Conservation (phyloP, 2,797 vertebrate species). For the Urosaurus nigricauda region DNA sequence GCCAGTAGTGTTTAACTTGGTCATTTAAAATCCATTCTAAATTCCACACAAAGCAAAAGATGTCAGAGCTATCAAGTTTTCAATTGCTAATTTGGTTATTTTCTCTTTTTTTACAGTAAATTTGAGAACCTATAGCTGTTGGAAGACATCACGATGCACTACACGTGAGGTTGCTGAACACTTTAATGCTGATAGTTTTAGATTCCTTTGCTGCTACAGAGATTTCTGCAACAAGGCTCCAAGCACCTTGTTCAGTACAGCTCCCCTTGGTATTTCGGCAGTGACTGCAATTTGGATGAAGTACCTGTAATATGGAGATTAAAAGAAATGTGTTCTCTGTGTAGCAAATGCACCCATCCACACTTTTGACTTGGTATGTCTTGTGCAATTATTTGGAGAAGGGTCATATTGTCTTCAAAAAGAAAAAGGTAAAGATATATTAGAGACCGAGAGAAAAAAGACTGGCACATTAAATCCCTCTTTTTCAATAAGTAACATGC, state of each 20-base stretch:
- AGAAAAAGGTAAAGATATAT: neutral
- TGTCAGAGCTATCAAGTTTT: neutral
- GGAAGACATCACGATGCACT: constrained; percentile 26
- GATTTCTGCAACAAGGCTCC: constrained; percentile 40
- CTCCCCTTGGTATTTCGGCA: constrained; percentile 13
- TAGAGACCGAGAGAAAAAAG: neutral
- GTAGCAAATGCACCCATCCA: neutral
- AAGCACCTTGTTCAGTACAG: constrained; percentile 5
- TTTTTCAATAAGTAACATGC: no score
- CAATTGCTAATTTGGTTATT: neutral
- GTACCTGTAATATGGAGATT: constrained; percentile 5
- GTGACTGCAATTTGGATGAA: constrained; percentile 31
- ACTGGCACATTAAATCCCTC: neutral
- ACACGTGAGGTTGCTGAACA: constrained; percentile 11
- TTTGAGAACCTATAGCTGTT: constrained; percentile 44
- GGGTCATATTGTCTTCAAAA: neutral
- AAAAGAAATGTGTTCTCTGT: neutral
- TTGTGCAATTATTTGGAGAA: constrained; percentile 23
- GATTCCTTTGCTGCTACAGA: constrained; percentile 37
- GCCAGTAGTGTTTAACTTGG: neutral
- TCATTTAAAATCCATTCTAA: constrained; percentile 5
- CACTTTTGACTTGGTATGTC: neutral
- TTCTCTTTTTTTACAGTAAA: constrained; percentile 21
- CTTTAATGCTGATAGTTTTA: constrained; percentile 40
- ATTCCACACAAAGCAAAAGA: neutral